Percentiles rank a stretch among this genome's conserved stretches.
phyloP scores from a whole-genome alignment of 1,140 invertebrate species.

The Venturia canescens region DNA sequence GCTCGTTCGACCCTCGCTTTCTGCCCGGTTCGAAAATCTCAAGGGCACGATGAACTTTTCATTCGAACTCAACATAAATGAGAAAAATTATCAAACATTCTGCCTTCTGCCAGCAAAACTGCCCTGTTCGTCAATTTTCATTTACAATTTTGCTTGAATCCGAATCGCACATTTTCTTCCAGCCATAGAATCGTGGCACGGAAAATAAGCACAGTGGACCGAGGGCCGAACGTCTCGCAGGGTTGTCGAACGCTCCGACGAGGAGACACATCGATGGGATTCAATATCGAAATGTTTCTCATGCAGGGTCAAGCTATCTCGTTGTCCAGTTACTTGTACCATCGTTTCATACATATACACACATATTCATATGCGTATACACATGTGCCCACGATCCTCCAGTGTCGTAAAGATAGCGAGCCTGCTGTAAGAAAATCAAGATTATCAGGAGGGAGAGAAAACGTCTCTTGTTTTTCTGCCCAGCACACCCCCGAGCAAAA shows the following conservation, averaged over 20 bases:
- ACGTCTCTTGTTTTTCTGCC: conserved; percentile 24
- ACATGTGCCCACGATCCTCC: conserved; percentile 23
- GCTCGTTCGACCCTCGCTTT: no score
- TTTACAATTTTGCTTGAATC: neutral
- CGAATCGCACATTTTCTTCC: neutral
- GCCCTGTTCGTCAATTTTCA: no score
- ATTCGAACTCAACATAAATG: no score
- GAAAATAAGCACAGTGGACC: conserved; percentile 18
- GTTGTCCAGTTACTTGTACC: conserved; percentile 23
- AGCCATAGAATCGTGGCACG: neutral
- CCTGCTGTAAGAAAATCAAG: conserved; percentile 26
- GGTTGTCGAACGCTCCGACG: conserved; percentile 53
- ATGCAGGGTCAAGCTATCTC: conserved; percentile 44
- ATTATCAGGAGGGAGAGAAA: conserved; percentile 30
- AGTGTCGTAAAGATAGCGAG: conserved; percentile 38
- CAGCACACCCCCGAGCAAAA: neutral
- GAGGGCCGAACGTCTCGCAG: conserved; percentile 43
- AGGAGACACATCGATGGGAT: conserved; percentile 58
- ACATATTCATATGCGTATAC: conserved; percentile 13
- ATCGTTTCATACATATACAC: neutral
- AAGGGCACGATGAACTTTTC: no score
- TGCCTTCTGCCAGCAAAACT: no score
- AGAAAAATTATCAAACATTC: no score
- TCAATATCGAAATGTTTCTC: conserved; percentile 60
- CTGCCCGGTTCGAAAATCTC: no score